Base-by-base conservation (phyloP, 2,113 vertebrate genomes). In the Glaucomys volans region DNA sequence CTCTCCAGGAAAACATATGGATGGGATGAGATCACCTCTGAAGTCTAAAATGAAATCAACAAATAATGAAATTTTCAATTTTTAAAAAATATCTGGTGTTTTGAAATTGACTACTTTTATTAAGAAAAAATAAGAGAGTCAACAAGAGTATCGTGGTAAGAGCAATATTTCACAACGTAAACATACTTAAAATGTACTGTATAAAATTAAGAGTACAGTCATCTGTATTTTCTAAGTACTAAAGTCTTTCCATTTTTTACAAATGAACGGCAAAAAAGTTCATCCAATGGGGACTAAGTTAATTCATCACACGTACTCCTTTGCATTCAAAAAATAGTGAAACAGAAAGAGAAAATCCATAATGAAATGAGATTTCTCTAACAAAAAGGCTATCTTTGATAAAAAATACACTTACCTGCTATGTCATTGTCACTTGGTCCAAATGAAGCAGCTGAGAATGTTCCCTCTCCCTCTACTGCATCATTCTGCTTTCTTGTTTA, bases 81-180 rank as follows among this genome's bases (percentile, higher is more conserved):
- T 92, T 89, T 75, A 17, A 32, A 88, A 95, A 86, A 74, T 50
- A 4, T 77, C 20, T 67, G 80, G 3, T 40, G 50, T 42, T 94
- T 94, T 85, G 18, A 94, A 96, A 87, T 42, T 52, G 77, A 35
- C 26, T 75, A 72, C 40, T 93, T 91, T 86, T 72, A 90, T 67
- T 79, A 83, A 28, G 47, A 69, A 82, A 88, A 88, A 37, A 50
- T 37, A 80, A 35, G 16, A 52, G 6, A 82, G 69, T 44, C 80
- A 8, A 87, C 17, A 90, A 57, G 26, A 82, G 6, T 14, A 86
- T 97, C 59, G 42, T 90, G 90, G 40, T 91, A 95, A 97, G 96
- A 96, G 84, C 87, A n/a, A 75, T 66, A 67, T 54, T 62, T n/a
- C 67, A 37, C 4, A 54, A 91, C 54, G 47, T 79, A 42, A 62